Evolutionary conservation across 2,797 vertebrate genomes (phyloP).

Genomic region (Peromyscus melanophrys): DNA sequence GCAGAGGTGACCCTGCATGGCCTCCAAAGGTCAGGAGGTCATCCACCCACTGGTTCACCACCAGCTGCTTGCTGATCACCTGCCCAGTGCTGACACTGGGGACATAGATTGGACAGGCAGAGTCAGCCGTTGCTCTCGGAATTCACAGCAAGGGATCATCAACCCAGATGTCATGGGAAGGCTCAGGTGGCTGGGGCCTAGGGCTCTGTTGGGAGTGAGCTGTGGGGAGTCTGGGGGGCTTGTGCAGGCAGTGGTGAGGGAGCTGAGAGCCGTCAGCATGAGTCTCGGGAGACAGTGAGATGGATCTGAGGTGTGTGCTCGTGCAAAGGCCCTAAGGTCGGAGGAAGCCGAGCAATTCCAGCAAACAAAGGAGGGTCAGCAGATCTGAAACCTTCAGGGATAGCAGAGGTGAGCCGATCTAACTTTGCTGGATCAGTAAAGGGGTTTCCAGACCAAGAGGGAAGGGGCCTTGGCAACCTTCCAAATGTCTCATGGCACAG

Average conservation of each 20-base stretch:
- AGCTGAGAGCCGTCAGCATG: neutral
- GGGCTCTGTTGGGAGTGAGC: neutral
- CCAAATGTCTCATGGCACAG: neutral
- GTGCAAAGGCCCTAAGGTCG: constrained; percentile 3
- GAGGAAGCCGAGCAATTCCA: neutral
- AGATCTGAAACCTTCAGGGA: neutral
- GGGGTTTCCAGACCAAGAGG: neutral
- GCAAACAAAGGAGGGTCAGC: neutral
- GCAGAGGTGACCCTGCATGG: neutral
- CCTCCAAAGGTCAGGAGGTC: neutral
- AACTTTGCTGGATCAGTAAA: neutral
- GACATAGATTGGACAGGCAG: neutral
- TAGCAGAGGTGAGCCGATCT: neutral
- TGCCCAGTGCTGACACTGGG: neutral
- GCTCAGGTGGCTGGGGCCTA: neutral
- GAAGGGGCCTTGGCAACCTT: neutral
- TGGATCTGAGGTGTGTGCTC: neutral
- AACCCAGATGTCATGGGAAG: neutral
- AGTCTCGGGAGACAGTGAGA: neutral
- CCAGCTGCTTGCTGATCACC: neutral
- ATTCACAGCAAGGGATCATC: neutral
- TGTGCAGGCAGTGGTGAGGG: neutral
- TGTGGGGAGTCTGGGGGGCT: too few relatives aligned
- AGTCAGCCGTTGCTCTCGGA: neutral
- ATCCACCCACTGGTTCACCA: neutral